Evolutionary conservation across 2,113 vertebrate genomes (phyloP), one percentile per base, ranked within the genome.

Genomic region (Carollia perspicillata): DNA sequence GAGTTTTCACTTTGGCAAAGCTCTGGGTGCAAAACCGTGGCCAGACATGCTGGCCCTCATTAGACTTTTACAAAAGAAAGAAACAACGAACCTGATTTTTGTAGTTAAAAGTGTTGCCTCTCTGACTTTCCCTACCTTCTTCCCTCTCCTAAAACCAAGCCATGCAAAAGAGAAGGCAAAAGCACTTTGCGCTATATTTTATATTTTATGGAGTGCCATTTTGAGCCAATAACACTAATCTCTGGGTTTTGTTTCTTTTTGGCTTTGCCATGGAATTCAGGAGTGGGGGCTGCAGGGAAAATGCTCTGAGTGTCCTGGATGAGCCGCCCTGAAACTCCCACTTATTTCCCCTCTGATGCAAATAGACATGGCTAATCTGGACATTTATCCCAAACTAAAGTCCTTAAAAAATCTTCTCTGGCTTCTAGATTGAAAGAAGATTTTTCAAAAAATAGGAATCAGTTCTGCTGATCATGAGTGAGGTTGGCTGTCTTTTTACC

Each of bases 401-500:
- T 96, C 89, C 51, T 83, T 95, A 87, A 92, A 97, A 95, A 96
- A 95, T 93, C 90, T 96, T 94, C 96, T 98, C 90, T 96, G 90
- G 69, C 53, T 94, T 89, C 22, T 72, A 74, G 63, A 84, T 47
- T 92, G 89, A 97, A 85, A 96, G 96, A 96, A 97, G 95, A 91
- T 90, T 83, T 95, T 93, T 93, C 89, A 53, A 55, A 85, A 94
- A 88, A 84, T 8, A 96, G 86, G 60, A 91, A 95, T 96, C 89
- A 90, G 55, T 95, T 91, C 96, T 92, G 91, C 51, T 95, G 79
- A 92, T 91, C 89, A 44, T 74, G 66, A 10, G 53, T 93, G 96
- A 97, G 97, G 95, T 96, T 96, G 97, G 89, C 94, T 93, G 94
- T 98, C 97, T 95, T 96, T 96, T 97, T 98, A 97, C 97, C 97